Evolutionary conservation across 2,888 invertebrate species (phyloP).

Genomic region (Panopea generosa): DNA sequence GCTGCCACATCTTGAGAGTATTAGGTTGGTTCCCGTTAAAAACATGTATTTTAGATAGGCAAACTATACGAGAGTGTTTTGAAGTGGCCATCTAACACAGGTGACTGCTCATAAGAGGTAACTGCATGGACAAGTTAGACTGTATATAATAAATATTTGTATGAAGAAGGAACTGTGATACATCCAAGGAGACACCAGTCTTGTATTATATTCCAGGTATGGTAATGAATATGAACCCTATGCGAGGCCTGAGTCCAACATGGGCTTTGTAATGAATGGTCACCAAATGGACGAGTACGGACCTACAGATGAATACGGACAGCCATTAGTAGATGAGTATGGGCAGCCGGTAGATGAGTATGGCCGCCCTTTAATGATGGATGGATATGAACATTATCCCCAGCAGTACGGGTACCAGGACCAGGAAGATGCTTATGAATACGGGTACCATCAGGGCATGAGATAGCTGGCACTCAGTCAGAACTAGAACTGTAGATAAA

Average conservation of each 20-base stretch:
- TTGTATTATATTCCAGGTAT: slow-evolving; percentile 62
- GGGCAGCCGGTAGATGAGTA: slow-evolving; percentile 53
- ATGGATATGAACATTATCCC: slow-evolving; percentile 60
- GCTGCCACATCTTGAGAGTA: too few species aligned
- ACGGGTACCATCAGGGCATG: slow-evolving; percentile 38
- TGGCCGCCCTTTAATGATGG: slow-evolving; percentile 59
- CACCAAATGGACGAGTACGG: slow-evolving; percentile 74
- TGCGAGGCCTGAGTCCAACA: slow-evolving; percentile 80
- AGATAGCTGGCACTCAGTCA: slow-evolving; percentile 14
- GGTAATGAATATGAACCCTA: slow-evolving; percentile 82
- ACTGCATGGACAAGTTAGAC: too few species aligned
- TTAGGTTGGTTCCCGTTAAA: too few species aligned
- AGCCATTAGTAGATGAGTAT: slow-evolving; percentile 8
- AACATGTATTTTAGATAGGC: too few species aligned
- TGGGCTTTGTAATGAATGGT: slow-evolving; percentile 81
- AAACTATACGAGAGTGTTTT: too few species aligned
- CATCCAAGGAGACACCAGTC: too few species aligned
- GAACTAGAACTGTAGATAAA: too few species aligned
- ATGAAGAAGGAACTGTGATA: too few species aligned
- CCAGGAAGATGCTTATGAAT: slow-evolving; percentile 32
- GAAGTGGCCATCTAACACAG: too few species aligned
- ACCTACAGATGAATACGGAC: slow-evolving; percentile 66
- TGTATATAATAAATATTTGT: too few species aligned
- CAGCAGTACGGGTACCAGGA: slow-evolving; percentile 37
- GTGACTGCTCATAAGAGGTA: too few species aligned